Percentiles rank a stretch among this genome's conserved stretches.
Evolutionary conservation across 2,888 invertebrate species (phyloP).

Genomic region (Chloroclysta siterata): DNA sequence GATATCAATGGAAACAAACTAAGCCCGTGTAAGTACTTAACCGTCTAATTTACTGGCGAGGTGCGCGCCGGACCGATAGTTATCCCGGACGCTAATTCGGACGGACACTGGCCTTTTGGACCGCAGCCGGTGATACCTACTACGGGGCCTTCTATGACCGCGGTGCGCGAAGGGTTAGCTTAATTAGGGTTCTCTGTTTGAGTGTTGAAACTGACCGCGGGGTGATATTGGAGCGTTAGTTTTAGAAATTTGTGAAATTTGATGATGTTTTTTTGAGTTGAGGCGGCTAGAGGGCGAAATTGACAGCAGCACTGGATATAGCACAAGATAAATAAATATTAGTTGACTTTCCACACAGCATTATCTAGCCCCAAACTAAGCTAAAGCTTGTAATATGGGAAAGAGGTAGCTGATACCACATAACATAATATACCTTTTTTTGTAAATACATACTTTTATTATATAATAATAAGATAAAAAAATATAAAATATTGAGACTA

Average conservation of each 20-base stretch:
- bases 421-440: too few relatives aligned
- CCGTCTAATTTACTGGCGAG: slow-evolving; percentile 81
- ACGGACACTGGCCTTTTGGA: slow-evolving; percentile 53
- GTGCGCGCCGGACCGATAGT: slow-evolving; percentile 76
- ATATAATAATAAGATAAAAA: too few relatives aligned
- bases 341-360: too few relatives aligned
- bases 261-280: background rate
- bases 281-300: background rate
- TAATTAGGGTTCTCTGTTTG: slow-evolving; percentile 29
- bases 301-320: too few relatives aligned
- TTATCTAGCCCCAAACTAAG: too few relatives aligned
- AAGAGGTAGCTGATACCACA: too few relatives aligned
- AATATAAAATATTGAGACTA: too few relatives aligned
- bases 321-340: too few relatives aligned
- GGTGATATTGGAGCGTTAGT: slow-evolving; percentile 14
- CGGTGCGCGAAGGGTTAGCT: slow-evolving; percentile 33
- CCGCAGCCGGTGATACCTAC: slow-evolving; percentile 6
- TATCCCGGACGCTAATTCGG: slow-evolving; percentile 75
- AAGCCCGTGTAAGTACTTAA: slow-evolving; percentile 69
- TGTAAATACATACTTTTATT: too few relatives aligned
- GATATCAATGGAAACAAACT: slow-evolving; percentile 56
- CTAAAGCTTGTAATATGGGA: too few relatives aligned
- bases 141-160: slow-evolving; percentile 11
- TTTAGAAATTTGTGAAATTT: slow-evolving; percentile 3
- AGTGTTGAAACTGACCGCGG: slow-evolving; percentile 24